phyloP scores from a whole-genome alignment of 2,797 vertebrate species.

The Channallabes apus region DNA sequence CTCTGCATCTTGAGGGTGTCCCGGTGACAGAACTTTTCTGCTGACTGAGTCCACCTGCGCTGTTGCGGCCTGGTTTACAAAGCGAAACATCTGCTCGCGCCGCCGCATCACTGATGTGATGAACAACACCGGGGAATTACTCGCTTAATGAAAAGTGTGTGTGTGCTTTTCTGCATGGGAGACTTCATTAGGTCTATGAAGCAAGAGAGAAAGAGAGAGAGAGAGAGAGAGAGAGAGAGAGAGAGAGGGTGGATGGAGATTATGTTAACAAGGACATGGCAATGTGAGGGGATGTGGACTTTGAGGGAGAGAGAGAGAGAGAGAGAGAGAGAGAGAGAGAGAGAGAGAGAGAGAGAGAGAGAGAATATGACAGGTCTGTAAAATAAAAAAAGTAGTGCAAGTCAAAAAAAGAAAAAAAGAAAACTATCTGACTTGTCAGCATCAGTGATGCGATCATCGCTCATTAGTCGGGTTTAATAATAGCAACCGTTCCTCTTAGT shows the following conservation, averaged over 20 bases:
- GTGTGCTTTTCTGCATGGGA: conserved; percentile 22
- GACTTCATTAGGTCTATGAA: conserved; percentile 42
- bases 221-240: too few relatives aligned
- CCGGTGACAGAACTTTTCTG: conserved; percentile 17
- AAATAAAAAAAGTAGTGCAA: not conserved
- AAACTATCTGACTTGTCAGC: conserved; percentile 10
- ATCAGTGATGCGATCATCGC: not conserved
- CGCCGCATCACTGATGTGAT: conserved; percentile 38
- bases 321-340: conserved; percentile 5
- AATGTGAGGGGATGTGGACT: conserved; percentile 14
- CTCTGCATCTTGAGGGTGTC: conserved; percentile 1
- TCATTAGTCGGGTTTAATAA: conserved; percentile 35
- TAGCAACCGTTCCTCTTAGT: not conserved
- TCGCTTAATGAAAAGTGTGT: conserved; percentile 49
- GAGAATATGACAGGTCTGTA: not conserved
- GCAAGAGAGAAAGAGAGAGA: not conserved
- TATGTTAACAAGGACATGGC: conserved; percentile 21
- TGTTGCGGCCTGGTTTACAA: conserved; percentile 31
- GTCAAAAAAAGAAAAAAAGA: not conserved
- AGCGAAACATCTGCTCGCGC: conserved; percentile 42
- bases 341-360: not conserved
- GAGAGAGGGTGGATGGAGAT: conserved; percentile 20
- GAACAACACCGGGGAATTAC: conserved; percentile 33
- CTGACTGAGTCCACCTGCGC: conserved; percentile 23
- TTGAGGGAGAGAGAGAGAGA: not conserved